Conservation (phyloP, 2,113 vertebrate genomes). For the Morone saxatilis region DNA sequence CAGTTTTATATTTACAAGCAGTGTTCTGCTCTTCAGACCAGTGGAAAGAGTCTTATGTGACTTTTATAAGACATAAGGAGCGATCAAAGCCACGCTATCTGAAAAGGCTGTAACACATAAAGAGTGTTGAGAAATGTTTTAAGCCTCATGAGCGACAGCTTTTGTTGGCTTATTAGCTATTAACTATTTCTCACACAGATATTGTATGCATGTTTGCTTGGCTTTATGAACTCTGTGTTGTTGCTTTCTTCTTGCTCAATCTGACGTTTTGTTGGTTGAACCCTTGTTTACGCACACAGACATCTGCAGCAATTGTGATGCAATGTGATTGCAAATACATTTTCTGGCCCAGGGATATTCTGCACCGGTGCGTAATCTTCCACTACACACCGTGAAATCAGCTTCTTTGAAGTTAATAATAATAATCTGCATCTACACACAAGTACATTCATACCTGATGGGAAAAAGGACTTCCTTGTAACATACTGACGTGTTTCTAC, state of each 20-base stretch:
- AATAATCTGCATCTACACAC: slow-evolving; percentile 20
- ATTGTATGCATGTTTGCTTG: not conserved
- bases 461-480: slow-evolving; percentile 13
- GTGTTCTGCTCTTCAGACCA: slow-evolving; percentile 26
- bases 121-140: slow-evolving; percentile 12
- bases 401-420: slow-evolving; percentile 26
- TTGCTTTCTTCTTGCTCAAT: not conserved
- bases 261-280: not conserved
- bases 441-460: not conserved
- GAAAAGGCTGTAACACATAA: slow-evolving; percentile 25
- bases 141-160: slow-evolving; percentile 16
- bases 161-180: not conserved
- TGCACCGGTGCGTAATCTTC: not conserved
- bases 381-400: slow-evolving; percentile 29
- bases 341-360: slow-evolving; percentile 8
- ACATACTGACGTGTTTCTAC: not conserved
- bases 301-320: slow-evolving; percentile 6
- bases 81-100: slow-evolving; percentile 34
- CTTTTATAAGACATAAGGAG: slow-evolving; percentile 54
- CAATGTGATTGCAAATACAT: slow-evolving; percentile 30
- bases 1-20: slow-evolving; percentile 60
- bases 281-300: not conserved
- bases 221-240: not conserved
- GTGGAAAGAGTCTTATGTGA: slow-evolving; percentile 36
- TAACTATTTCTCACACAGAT: not conserved